phyloP scores from a whole-genome alignment of 2,113 vertebrate species.

The Ptyas mucosa region DNA sequence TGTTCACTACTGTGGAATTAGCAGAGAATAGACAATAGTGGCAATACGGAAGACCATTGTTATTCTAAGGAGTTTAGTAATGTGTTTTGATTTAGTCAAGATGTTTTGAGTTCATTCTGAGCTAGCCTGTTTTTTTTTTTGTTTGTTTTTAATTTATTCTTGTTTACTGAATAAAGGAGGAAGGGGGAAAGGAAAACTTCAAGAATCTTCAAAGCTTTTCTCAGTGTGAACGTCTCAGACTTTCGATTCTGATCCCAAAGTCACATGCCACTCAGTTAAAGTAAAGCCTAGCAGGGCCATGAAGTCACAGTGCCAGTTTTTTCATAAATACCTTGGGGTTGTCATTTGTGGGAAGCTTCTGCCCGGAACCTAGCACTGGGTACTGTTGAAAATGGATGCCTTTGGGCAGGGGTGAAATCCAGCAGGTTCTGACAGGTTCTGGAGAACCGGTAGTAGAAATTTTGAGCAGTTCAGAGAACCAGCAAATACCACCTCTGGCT shows the following conservation, averaged over 20 bases:
- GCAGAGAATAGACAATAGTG: neutral
- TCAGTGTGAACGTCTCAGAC: neutral
- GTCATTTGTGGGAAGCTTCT: neutral
- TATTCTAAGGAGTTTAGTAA: neutral
- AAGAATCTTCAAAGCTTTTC: neutral
- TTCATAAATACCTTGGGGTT: neutral
- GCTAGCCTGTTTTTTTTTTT: neutral
- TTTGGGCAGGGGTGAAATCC: neutral
- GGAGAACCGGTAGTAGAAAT: too few relatives aligned
- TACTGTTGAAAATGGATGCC: neutral
- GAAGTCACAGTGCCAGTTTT: neutral
- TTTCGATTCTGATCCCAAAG: neutral
- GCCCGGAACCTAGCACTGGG: neutral
- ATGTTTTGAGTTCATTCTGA: neutral
- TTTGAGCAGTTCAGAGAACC: too few relatives aligned
- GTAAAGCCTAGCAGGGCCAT: neutral
- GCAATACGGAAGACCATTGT: neutral
- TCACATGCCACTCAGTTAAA: neutral
- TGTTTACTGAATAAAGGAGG: neutral
- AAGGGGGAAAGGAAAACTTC: neutral
- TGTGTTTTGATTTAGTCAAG: neutral
- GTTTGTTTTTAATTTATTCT: too few relatives aligned
- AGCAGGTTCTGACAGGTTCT: too few relatives aligned
- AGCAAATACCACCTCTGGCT: too few relatives aligned
- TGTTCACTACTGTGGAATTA: neutral